Conservation (phyloP, 2,797 vertebrate species). For the Phalanger gymnotis region DNA sequence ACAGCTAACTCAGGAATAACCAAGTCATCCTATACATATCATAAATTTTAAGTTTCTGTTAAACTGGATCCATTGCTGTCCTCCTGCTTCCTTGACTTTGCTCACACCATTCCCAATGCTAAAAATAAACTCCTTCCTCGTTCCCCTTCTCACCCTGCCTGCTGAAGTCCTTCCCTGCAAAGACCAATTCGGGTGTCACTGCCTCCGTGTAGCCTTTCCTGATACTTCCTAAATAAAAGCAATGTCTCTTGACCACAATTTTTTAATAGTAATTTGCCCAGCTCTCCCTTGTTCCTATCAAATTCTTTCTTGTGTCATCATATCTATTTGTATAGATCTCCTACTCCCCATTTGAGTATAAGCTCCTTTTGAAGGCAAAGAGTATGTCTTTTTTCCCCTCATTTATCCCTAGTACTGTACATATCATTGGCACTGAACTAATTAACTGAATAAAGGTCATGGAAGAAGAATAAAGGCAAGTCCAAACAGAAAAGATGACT, state of each 20-base stretch:
- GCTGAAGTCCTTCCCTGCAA: neutral
- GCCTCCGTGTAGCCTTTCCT: neutral
- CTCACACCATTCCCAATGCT: neutral
- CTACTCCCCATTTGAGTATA: neutral
- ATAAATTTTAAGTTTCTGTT: neutral
- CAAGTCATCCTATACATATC: neutral
- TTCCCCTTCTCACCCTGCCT: neutral
- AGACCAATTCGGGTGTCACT: neutral
- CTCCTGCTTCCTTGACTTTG: neutral
- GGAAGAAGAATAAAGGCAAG: neutral
- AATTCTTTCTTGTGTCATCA: neutral
- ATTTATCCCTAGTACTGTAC: neutral
- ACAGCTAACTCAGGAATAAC: neutral
- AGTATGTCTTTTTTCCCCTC: neutral
- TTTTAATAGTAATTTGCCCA: neutral
- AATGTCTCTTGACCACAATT: neutral
- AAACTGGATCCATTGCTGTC: neutral
- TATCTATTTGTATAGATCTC: neutral
- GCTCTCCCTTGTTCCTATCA: neutral
- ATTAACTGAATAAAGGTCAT: neutral
- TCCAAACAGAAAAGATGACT: neutral
- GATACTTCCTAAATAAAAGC: neutral
- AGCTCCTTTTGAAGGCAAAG: neutral
- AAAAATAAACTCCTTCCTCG: neutral
- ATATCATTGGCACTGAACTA: neutral